Evolutionary conservation across 2,113 vertebrate species (phyloP).

Genomic region (Siniperca knerii): DNA sequence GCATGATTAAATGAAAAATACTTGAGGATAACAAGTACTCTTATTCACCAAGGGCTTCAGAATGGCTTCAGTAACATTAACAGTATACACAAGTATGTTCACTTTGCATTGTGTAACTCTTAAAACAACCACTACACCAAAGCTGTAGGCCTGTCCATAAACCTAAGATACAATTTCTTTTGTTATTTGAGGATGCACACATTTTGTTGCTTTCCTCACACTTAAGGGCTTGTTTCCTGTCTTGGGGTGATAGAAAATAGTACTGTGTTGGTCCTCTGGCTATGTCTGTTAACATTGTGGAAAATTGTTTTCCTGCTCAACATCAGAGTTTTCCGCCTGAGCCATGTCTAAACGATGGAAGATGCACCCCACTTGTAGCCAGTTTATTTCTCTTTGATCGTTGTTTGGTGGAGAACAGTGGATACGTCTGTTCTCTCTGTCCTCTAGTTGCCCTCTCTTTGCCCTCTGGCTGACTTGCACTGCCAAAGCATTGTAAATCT

Average conservation of each 20-base stretch:
- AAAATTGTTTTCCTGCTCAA: constrained; percentile 51
- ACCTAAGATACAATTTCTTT: background rate
- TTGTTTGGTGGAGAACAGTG: constrained; percentile 26
- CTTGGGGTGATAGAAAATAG: constrained; percentile 29
- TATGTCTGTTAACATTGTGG: constrained; percentile 42
- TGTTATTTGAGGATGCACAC: constrained; percentile 20
- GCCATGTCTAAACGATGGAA: constrained; percentile 10
- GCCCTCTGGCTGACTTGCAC: constrained; percentile 15
- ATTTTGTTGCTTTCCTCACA: constrained; percentile 19
- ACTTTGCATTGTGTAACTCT: background rate
- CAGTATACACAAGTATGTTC: background rate
- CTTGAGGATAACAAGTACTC: background rate
- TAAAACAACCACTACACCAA: background rate
- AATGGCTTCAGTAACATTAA: background rate
- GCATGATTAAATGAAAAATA: background rate
- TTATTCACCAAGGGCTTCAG: background rate
- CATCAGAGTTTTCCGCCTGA: constrained; percentile 38
- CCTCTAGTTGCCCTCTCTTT: constrained; percentile 13
- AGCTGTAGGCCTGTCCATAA: background rate
- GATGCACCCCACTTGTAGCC: constrained; percentile 5
- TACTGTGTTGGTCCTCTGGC: constrained; percentile 43
- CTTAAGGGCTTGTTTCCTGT: constrained; percentile 16
- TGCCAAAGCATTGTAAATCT: background rate
- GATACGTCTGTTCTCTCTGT: constrained; percentile 1
- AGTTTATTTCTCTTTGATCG: constrained; percentile 32